A percentile compares a stretch with the other conserved stretches of the same genome.
Conservation (phyloP, 2,113 vertebrate genomes). For the Myxocyprinus asiaticus region DNA sequence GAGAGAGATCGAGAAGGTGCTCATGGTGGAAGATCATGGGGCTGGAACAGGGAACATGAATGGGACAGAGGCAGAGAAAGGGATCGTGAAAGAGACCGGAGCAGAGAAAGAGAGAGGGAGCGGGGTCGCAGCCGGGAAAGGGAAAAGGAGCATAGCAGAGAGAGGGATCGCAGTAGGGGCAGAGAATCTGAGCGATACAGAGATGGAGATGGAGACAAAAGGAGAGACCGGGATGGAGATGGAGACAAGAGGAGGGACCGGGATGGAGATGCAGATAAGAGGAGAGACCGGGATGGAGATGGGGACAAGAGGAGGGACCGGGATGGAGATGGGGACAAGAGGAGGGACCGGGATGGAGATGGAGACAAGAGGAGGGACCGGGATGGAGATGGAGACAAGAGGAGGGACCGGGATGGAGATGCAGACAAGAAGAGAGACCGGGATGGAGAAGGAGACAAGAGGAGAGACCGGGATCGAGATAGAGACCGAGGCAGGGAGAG, state of each 20-base stretch:
- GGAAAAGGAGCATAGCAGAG: slow-evolving; percentile 59
- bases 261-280: slow-evolving; percentile 71
- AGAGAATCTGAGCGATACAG: slow-evolving; percentile 75
- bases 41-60: slow-evolving; percentile 68
- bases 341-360: slow-evolving; percentile 19
- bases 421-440: slow-evolving; percentile 71
- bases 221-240: slow-evolving; percentile 68
- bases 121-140: slow-evolving; percentile 57
- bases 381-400: slow-evolving; percentile 46
- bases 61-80: slow-evolving; percentile 46
- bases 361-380: slow-evolving; percentile 36
- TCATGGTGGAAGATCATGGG: slow-evolving; percentile 62
- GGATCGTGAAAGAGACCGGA: slow-evolving; percentile 42
- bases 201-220: slow-evolving; percentile 49
- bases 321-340: slow-evolving; percentile 57
- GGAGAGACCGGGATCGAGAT: slow-evolving; percentile 47
- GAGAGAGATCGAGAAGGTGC: slow-evolving; percentile 75
- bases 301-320: slow-evolving; percentile 50
- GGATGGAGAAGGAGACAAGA: slow-evolving; percentile 73
- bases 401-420: slow-evolving; percentile 50
- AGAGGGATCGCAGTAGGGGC: slow-evolving; percentile 60
- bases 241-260: slow-evolving; percentile 46
- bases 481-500: slow-evolving; percentile 50
- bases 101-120: slow-evolving; percentile 65
- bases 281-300: slow-evolving; percentile 38